phyloP scores from a whole-genome alignment of 2,113 vertebrate species.

The Nibea coibor region DNA sequence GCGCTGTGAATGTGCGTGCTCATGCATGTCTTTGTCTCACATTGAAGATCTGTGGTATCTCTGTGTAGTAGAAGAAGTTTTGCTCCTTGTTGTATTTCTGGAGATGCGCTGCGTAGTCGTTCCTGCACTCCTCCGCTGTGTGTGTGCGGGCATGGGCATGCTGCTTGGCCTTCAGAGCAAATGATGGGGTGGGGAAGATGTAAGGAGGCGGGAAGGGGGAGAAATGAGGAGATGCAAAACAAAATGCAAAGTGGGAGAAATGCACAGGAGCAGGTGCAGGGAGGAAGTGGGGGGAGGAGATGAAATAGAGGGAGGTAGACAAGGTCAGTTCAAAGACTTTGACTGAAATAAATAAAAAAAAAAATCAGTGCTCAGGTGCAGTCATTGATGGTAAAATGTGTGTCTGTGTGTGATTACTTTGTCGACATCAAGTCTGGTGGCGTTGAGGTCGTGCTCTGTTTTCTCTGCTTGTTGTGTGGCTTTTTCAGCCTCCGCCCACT shows the following conservation, averaged over 20 bases:
- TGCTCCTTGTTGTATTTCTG: constrained; percentile 92
- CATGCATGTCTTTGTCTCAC: constrained; percentile 73
- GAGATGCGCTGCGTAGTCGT: constrained; percentile 87
- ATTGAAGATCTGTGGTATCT: constrained; percentile 88
- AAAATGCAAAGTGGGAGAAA: constrained; percentile 40
- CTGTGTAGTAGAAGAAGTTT: constrained; percentile 85
- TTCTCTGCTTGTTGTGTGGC: constrained; percentile 86
- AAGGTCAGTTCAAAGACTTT: background rate
- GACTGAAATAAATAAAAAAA: constrained; percentile 14
- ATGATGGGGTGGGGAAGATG: background rate
- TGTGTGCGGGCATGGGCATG: constrained; percentile 84
- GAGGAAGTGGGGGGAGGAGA: background rate
- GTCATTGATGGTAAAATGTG: background rate
- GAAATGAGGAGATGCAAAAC: constrained; percentile 30
- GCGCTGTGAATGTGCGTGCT: constrained; percentile 9
- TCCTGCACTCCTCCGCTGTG: constrained; percentile 89
- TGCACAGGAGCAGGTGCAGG: background rate
- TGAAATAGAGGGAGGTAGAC: background rate
- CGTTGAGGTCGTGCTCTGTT: constrained; percentile 83
- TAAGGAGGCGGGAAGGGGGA: background rate
- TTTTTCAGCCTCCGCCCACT: constrained; percentile 90
- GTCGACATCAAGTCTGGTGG: constrained; percentile 87
- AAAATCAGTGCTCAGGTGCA: background rate
- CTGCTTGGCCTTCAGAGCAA: constrained; percentile 84
- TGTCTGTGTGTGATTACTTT: constrained; percentile 80